These are phyloP conservation scores for Amphiprion ocellaris DNA, from an alignment of 2,113 vertebrate genomes.

Conservation along the genomic window DNA sequence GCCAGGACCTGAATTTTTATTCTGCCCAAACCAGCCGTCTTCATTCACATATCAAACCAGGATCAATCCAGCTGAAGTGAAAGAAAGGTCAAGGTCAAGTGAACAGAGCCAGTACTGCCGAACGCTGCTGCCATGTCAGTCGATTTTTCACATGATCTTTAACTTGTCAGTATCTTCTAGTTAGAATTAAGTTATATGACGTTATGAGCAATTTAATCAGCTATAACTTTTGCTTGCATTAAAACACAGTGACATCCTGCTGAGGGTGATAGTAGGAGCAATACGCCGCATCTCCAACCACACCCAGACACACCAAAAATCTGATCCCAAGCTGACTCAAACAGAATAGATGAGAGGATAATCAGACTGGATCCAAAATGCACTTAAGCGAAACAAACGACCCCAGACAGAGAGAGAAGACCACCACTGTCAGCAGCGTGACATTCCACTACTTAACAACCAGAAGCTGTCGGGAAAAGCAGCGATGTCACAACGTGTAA, in stretches of 20 bases:
- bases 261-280: not conserved
- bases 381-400: not conserved
- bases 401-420: not conserved
- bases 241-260: not conserved
- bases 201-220: not conserved
- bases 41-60: constrained; percentile 51
- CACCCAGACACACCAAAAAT: not conserved
- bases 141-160: not conserved
- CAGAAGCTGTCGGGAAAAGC: constrained; percentile 6
- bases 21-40: constrained; percentile 48
- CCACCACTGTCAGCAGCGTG: not conserved
- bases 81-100: constrained; percentile 23
- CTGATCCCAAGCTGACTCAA: not conserved
- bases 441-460: not conserved
- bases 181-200: not conserved
- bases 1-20: constrained; percentile 65
- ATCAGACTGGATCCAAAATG: not conserved
- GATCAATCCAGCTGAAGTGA: constrained; percentile 27
- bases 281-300: not conserved
- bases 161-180: not conserved
- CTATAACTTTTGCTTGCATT: not conserved
- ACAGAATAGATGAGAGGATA: not conserved
- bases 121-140: not conserved
- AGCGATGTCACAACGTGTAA: constrained; percentile 3
- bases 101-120: not conserved